phyloP scores from a whole-genome alignment of 2,888 invertebrate species.

The Lydus trimaculatus region DNA sequence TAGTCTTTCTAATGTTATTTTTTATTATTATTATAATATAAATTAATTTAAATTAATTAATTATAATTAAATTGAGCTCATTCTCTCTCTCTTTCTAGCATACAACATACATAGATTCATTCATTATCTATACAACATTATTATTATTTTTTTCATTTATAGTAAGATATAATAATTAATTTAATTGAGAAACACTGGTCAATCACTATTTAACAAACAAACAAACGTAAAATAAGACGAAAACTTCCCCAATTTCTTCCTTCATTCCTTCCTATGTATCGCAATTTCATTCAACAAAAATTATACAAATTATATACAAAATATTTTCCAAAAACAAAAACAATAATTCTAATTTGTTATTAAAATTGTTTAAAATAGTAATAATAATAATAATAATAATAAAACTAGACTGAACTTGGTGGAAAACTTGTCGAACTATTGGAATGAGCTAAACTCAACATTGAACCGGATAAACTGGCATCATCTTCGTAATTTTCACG shows the following conservation, averaged over 20 bases:
- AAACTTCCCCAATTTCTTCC: not conserved
- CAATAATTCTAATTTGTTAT: not conserved
- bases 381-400: not conserved
- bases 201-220: not conserved
- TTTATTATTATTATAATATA: too few relatives aligned
- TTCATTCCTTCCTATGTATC: not conserved
- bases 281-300: not conserved
- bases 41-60: conserved; percentile 2
- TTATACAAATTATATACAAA: conserved; percentile 8
- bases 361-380: not conserved
- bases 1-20: not conserved
- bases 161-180: too few relatives aligned
- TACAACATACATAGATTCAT: not conserved
- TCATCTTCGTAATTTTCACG: conserved; percentile 91
- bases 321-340: too few relatives aligned
- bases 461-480: conserved; percentile 91
- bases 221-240: not conserved
- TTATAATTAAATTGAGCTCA: not conserved
- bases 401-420: conserved; percentile 60
- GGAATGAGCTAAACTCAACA: conserved; percentile 94
- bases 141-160: not conserved
- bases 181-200: conserved; percentile 3
- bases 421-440: conserved; percentile 93
- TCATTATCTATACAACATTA: not conserved
- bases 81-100: not conserved